Conservation (phyloP, 2,797 vertebrate species). For the Momotus momota region DNA sequence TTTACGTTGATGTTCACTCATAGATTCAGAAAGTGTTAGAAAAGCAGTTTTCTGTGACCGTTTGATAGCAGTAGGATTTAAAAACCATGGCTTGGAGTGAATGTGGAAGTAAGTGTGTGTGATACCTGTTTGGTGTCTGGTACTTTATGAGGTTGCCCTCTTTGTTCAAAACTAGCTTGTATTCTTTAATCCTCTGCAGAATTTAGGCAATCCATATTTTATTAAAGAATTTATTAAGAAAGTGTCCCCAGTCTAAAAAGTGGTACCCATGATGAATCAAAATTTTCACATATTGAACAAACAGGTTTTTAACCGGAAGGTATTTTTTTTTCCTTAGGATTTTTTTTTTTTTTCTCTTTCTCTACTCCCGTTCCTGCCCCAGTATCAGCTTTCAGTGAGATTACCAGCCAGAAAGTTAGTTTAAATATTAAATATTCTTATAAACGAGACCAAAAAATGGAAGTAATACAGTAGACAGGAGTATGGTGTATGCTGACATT, state of each 20-base stretch:
- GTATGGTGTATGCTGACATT: not conserved
- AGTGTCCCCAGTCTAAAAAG: not conserved
- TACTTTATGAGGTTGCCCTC: not conserved
- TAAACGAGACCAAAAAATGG: not conserved
- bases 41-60: not conserved
- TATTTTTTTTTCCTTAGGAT: no score
- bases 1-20: not conserved
- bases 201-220: not conserved
- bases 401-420: not conserved
- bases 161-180: not conserved
- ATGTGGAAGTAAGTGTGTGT: not conserved
- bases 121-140: not conserved
- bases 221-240: not conserved
- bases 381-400: not conserved
- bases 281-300: not conserved
- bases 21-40: not conserved
- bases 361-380: not conserved
- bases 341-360: no score
- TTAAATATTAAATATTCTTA: not conserved
- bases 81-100: not conserved
- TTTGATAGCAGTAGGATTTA: not conserved
- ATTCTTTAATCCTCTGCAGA: not conserved
- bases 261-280: not conserved
- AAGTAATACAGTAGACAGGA: not conserved
- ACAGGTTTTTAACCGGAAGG: not conserved